Percentiles rank a stretch among this genome's conserved stretches.
These are phyloP conservation scores for Limosa lapponica DNA, from an alignment of 2,797 vertebrate genomes.

Conservation along the genomic window DNA sequence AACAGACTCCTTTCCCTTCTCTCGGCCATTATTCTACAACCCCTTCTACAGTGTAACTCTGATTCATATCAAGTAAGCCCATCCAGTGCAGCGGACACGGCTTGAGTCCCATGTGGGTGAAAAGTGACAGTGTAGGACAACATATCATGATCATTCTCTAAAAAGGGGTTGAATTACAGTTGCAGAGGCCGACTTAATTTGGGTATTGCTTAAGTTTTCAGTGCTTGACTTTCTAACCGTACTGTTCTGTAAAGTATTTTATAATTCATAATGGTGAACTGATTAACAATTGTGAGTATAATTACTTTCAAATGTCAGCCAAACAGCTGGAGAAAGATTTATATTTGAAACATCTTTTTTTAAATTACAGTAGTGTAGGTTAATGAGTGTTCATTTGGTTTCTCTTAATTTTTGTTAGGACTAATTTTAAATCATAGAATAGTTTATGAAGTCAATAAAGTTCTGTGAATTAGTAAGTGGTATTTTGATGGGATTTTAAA, in stretches of 20 bases:
- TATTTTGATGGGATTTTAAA: not conserved
- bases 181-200: not conserved
- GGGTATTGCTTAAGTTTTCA: not conserved
- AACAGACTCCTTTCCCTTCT: not conserved
- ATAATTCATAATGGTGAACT: not conserved
- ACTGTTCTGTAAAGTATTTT: not conserved
- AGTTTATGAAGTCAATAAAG: not conserved
- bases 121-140: not conserved
- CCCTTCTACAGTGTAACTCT: not conserved
- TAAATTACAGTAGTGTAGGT: not conserved
- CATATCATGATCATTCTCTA: accelerated
- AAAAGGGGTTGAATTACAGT: not conserved
- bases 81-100: not conserved
- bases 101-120: not conserved
- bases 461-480: not conserved
- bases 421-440: not conserved
- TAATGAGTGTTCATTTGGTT: not conserved
- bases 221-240: not conserved
- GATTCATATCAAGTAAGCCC: not conserved
- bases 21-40: not conserved
- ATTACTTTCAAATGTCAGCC: not conserved
- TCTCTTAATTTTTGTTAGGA: not conserved
- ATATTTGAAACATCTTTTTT: not conserved
- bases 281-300: not conserved
- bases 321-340: not conserved